A percentile compares a stretch with the other conserved stretches of the same genome.
phyloP scores from a whole-genome alignment of 2,113 vertebrate species.

The Struthidea cinerea region DNA sequence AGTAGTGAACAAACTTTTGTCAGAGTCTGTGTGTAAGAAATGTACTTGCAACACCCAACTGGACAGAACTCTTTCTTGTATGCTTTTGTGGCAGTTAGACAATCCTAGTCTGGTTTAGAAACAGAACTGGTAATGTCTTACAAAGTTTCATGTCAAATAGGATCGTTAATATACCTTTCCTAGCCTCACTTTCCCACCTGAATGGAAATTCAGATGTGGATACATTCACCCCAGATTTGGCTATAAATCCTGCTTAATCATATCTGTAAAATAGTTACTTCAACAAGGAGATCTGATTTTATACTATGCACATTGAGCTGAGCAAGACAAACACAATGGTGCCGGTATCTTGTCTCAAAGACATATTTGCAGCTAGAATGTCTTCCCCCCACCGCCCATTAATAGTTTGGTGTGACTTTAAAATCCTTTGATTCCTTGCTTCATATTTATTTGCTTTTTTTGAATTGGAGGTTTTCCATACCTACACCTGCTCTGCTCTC shows the following conservation, averaged over 20 bases:
- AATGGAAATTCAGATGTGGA: not conserved
- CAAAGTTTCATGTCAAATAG: not conserved
- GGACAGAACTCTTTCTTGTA: not conserved
- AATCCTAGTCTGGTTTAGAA: not conserved
- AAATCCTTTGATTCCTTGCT: not conserved
- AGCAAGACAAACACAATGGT: not conserved
- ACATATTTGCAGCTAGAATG: not conserved
- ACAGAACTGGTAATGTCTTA: not conserved
- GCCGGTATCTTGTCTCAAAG: not conserved
- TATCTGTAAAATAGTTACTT: rapidly evolving
- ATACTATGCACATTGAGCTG: not conserved
- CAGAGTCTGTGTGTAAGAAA: not conserved
- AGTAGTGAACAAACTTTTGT: not conserved
- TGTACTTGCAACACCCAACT: not conserved
- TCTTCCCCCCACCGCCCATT: not conserved
- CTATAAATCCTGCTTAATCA: not conserved
- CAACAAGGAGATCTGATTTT: not conserved
- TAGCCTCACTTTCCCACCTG: not conserved
- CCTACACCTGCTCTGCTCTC: not conserved
- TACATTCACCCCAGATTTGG: not conserved
- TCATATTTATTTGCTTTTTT: not conserved
- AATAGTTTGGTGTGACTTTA: not conserved
- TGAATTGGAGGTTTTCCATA: not conserved
- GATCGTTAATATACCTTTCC: not conserved
- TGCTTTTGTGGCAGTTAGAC: not conserved